Percentiles rank a stretch among this genome's conserved stretches.
Evolutionary conservation across 2,113 vertebrate species (phyloP).

Genomic region (Ibidorhyncha struthersii): DNA sequence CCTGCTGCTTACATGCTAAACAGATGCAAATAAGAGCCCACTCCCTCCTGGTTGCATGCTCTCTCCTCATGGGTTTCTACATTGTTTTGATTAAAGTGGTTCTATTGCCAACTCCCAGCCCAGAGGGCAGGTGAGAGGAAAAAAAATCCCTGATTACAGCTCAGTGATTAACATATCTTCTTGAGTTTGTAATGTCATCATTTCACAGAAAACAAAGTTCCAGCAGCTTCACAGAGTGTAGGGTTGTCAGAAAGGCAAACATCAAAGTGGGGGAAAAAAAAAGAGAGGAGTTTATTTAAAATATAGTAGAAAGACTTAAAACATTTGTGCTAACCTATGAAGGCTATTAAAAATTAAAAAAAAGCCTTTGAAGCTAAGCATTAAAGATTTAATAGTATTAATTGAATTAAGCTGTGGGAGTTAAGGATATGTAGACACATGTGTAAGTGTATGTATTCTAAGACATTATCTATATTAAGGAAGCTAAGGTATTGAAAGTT

Average conservation of each 20-base stretch:
- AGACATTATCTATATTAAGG: not conserved
- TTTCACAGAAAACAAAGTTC: not conserved
- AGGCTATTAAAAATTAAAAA: conserved; percentile 45
- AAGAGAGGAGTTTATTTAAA: conserved; percentile 56
- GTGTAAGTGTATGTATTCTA: conserved; percentile 20
- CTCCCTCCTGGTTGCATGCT: not conserved
- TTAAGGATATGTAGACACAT: conserved; percentile 53
- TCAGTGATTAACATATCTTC: conserved; percentile 33
- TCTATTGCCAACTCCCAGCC: conserved; percentile 54
- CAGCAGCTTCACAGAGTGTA: not conserved
- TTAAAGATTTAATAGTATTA: conserved; percentile 68
- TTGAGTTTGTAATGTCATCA: not conserved
- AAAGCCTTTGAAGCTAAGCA: conserved; percentile 61
- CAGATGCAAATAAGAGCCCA: conserved; percentile 36
- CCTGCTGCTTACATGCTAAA: not conserved
- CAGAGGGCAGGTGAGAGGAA: conserved; percentile 53
- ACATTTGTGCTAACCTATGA: conserved; percentile 7
- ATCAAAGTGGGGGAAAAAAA: conserved; percentile 44
- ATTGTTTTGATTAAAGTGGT: conserved; percentile 49
- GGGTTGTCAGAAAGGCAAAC: conserved; percentile 19
- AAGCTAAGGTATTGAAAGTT: not conserved
- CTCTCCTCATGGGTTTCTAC: conserved; percentile 16
- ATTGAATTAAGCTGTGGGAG: conserved; percentile 59
- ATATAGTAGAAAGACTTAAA: conserved; percentile 35
- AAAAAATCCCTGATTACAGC: conserved; percentile 21